Base-by-base conservation (phyloP, 2,888 invertebrate genomes). In the Oscheius sp. region DNA sequence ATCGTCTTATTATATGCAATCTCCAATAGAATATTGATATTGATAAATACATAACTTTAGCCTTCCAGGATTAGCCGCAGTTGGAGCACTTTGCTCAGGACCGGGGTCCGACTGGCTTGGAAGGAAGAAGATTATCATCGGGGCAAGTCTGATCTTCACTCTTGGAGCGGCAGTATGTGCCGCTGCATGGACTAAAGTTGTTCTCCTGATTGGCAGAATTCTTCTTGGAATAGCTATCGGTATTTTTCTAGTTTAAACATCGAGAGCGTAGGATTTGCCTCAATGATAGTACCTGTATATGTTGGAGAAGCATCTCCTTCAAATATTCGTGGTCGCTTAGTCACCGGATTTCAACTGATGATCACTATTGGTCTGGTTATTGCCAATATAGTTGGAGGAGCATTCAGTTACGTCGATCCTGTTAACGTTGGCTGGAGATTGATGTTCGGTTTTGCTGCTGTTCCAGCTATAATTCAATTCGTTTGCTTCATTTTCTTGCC, bases 281-380 rank as follows among this genome's bases (percentile, higher is more conserved):
- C 80, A 5, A 89, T 88, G 88, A 88, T 88, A 41, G 88, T 89
- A 2, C 89, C 90, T 2, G 87, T 90, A 74, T 90, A 89, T 80
- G 88, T 90, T 45, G 88, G 89, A 26, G 90, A 90, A 81, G 86
- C 87, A 66, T 87, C 89, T 1, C 89, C 89, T 5, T 71, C 87
- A 6, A 84, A 87, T 54, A 79, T 87, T 20, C 84, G 90, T 28
- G 90, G 90, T 30, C 80, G 86, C 12, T 83, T 89, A 49, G 88
- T 89, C 38, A 88, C 89, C 0, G 74, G 88, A 28, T 89, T 90
- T 80, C 87, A 86, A 57, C 73, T 89, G 28, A 88, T 89, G 82
- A 88, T 90, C 72, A 89, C 89, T 4, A 87, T 87, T 17, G 90
- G 90, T 17, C 88, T 89, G 81, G 87, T 88, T 70, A 72, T 88